Percentiles rank a stretch among this genome's conserved stretches.
phyloP scores from a whole-genome alignment of 64 coral and sea anemone species.

The Cladopsammia gracilis region DNA sequence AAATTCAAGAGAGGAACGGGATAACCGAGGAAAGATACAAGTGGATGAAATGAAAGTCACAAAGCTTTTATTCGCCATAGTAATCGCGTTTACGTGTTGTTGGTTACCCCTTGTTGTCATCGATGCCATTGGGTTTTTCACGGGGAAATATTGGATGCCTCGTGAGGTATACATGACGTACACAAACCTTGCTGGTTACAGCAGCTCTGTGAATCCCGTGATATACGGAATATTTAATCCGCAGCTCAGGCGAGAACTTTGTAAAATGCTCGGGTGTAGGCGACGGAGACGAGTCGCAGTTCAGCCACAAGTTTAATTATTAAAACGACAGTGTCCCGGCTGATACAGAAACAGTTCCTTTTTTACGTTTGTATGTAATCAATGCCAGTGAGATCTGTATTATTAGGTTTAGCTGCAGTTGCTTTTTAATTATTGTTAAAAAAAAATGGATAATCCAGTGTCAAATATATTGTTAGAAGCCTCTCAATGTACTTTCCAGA shows the following conservation, averaged over 20 bases:
- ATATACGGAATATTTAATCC: conserved; percentile 58
- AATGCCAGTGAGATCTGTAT: too few relatives aligned
- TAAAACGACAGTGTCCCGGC: too few relatives aligned
- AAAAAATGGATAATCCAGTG: too few relatives aligned
- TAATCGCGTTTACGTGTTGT: conserved; percentile 30
- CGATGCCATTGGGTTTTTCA: conserved; percentile 13
- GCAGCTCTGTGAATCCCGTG: conserved; percentile 43
- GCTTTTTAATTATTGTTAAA: too few relatives aligned
- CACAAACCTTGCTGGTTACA: conserved; percentile 19
- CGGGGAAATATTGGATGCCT: conserved; percentile 39
- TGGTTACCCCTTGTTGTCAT: conserved; percentile 42
- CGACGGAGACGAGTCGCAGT: not conserved
- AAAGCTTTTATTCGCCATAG: conserved; percentile 26
- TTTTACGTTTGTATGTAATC: too few relatives aligned
- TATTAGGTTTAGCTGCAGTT: too few relatives aligned
- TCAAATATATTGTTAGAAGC: too few relatives aligned
- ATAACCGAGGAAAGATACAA: not conserved
- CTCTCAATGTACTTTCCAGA: too few relatives aligned
- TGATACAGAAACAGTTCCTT: too few relatives aligned
- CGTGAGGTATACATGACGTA: conserved; percentile 25
- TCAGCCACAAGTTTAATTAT: not conserved
- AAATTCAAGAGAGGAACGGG: not conserved
- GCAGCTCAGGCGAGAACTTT: conserved; percentile 37
- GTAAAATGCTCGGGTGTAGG: conserved; percentile 35
- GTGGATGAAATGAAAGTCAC: conserved; percentile 60